phyloP scores from a whole-genome alignment of 2,797 vertebrate species.

The Molossus alvarezi region DNA sequence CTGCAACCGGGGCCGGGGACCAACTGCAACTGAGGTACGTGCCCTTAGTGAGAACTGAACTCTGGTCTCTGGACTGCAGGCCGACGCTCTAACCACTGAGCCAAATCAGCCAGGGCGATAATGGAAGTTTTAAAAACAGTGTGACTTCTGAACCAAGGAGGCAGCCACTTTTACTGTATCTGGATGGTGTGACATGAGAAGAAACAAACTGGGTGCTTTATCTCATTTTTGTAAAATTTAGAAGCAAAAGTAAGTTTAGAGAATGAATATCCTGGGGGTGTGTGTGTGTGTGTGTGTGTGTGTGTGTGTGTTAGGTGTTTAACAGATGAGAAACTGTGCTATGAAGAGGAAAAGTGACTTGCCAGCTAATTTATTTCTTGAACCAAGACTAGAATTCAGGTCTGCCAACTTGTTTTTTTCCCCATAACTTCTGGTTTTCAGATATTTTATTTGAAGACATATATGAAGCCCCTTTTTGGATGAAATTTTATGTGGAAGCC shows the following conservation, averaged over 20 bases:
- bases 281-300: neutral
- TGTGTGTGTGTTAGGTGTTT: neutral
- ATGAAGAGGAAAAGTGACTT: neutral
- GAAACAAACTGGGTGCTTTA: neutral
- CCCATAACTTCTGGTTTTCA: neutral
- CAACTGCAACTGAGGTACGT: no score
- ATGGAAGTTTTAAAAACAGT: neutral
- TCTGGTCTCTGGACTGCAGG: no score
- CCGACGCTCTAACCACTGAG: no score
- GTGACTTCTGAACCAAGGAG: neutral
- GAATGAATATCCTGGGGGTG: neutral
- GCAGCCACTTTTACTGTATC: neutral
- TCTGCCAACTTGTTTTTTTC: neutral
- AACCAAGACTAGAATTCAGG: neutral
- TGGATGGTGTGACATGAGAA: neutral
- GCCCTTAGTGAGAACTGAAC: no score
- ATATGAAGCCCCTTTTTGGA: neutral
- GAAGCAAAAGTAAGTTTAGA: neutral
- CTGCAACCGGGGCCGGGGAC: no score
- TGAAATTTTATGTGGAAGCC: slow-evolving; percentile 21
- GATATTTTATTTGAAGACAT: neutral
- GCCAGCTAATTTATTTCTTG: neutral
- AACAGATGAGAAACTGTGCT: slow-evolving; percentile 16
- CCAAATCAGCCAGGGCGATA: neutral
- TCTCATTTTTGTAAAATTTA: neutral